Evolutionary conservation across 2,888 invertebrate genomes (phyloP).

Genomic region (Protula sp.): DNA sequence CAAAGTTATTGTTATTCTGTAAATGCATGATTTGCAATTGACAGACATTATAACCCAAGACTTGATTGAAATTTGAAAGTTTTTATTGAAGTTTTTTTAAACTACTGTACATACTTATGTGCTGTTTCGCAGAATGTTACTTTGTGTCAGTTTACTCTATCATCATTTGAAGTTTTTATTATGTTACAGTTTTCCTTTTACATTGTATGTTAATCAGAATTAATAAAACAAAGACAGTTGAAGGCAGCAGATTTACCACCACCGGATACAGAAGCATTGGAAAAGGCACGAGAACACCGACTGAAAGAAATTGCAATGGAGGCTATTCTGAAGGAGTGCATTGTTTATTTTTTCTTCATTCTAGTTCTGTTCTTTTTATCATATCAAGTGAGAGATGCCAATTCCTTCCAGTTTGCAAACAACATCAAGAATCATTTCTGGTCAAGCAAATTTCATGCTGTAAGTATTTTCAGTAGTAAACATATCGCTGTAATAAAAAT

Average conservation of each 20-base stretch:
- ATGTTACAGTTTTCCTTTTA: too few species aligned
- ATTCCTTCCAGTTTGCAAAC: slow-evolving; percentile 35
- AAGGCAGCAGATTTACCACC: slow-evolving; percentile 39
- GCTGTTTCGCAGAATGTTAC: too few species aligned
- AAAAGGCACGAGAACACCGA: slow-evolving; percentile 35
- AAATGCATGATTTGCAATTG: too few species aligned
- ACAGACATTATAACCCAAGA: too few species aligned
- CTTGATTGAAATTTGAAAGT: too few species aligned
- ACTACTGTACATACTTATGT: too few species aligned
- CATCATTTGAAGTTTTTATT: too few species aligned
- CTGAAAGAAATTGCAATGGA: slow-evolving; percentile 51
- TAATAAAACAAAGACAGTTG: slow-evolving; percentile 36
- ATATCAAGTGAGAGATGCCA: slow-evolving; percentile 47
- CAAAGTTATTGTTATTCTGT: too few species aligned
- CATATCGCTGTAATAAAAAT: too few species aligned
- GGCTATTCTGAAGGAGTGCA: slow-evolving; percentile 38
- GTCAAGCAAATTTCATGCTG: slow-evolving; percentile 5
- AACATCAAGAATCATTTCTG: slow-evolving; percentile 40
- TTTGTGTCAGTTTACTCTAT: too few species aligned
- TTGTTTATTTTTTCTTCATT: slow-evolving; percentile 47
- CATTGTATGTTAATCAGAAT: slow-evolving; percentile 32
- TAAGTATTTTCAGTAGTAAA: slow-evolving; percentile 1
- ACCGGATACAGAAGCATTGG: slow-evolving; percentile 40
- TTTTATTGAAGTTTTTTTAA: too few species aligned
- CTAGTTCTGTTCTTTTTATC: slow-evolving; percentile 51